Conservation (phyloP, 2,888 invertebrate species). For the Scaptomyza tumidula region DNA sequence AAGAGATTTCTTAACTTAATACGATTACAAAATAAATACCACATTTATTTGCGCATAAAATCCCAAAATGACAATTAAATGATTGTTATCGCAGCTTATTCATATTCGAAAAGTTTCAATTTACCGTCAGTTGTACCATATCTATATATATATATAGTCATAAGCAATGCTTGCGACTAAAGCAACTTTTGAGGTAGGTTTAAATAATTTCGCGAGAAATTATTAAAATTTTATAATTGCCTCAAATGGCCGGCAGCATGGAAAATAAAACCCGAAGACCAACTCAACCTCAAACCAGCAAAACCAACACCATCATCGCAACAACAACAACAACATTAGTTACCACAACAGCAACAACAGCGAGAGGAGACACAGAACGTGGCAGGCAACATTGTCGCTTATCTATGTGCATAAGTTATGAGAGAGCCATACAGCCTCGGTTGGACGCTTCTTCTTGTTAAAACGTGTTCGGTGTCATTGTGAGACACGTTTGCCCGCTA, state of each 20-base stretch:
- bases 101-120: constrained; percentile 40
- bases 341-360: constrained; percentile 23
- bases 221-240: constrained; percentile 75
- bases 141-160: constrained; percentile 8
- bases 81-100: constrained; percentile 9
- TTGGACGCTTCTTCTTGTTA: constrained; percentile 54
- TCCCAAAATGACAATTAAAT: constrained; percentile 13
- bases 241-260: constrained; percentile 65
- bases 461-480: constrained; percentile 74
- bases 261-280: too few species aligned
- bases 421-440: constrained; percentile 48
- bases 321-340: constrained; percentile 22
- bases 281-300: background rate
- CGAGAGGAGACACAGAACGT: constrained; percentile 20
- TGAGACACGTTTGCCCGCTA: constrained; percentile 27
- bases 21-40: background rate
- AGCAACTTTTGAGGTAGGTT: constrained; percentile 42
- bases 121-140: constrained; percentile 20
- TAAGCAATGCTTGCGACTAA: constrained; percentile 1
- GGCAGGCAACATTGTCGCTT: constrained; percentile 59
- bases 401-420: constrained; percentile 80
- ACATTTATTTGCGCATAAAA: background rate
- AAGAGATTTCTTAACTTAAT: background rate
- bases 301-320: constrained; percentile 24
- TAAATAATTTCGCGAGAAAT: constrained; percentile 62